Evolutionary conservation across 2,888 invertebrate species (phyloP).

Genomic region (Lutraria lutraria): DNA sequence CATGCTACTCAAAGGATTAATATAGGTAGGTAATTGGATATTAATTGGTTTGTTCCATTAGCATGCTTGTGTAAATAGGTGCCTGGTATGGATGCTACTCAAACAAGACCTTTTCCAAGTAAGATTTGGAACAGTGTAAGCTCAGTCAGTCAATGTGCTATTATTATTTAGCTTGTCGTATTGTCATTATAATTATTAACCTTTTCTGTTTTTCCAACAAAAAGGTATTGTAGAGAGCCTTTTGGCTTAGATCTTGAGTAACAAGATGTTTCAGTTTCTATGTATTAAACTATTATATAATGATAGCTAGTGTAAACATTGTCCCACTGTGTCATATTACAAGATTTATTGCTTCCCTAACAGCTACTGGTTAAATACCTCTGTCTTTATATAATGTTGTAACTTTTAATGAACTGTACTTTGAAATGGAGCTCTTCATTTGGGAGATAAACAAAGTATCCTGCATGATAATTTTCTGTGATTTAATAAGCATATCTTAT

Average conservation of each 20-base stretch:
- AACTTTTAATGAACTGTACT: background rate
- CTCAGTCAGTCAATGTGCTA: too few species aligned
- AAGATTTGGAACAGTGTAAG: too few species aligned
- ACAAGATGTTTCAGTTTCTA: background rate
- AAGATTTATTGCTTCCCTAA: constrained; percentile 13
- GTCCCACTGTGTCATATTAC: background rate
- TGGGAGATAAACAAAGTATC: constrained; percentile 4
- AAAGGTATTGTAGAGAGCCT: too few species aligned
- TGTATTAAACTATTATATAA: constrained; percentile 4
- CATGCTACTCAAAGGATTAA: too few species aligned
- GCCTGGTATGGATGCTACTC: too few species aligned
- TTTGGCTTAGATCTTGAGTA: background rate
- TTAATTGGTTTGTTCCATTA: too few species aligned
- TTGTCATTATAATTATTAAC: too few species aligned
- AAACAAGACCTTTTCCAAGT: too few species aligned
- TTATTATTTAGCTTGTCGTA: too few species aligned
- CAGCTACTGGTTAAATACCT: background rate
- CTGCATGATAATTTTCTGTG: background rate
- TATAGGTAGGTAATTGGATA: too few species aligned
- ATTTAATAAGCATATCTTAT: background rate
- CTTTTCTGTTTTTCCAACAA: too few species aligned
- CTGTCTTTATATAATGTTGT: background rate
- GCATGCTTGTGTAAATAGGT: too few species aligned
- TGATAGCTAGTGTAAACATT: constrained; percentile 13
- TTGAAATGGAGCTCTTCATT: constrained; percentile 11